phyloP scores from a whole-genome alignment of 2,888 invertebrate genomes.

The Ptilodon capucinus region DNA sequence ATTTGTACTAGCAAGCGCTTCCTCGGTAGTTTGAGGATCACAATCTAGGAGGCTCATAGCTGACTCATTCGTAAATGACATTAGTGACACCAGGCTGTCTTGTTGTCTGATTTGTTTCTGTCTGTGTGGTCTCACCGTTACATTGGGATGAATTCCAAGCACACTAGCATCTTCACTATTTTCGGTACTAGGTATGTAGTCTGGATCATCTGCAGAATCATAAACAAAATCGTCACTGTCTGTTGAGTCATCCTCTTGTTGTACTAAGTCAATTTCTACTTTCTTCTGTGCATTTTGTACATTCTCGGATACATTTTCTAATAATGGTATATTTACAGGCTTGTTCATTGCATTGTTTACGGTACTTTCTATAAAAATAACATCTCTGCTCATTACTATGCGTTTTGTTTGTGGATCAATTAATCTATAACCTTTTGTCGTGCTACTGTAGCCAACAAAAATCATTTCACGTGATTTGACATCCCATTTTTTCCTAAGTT shows the following conservation, averaged over 20 bases:
- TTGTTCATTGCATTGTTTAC: too few relatives aligned
- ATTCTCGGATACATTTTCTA: too few relatives aligned
- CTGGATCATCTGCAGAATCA: too few relatives aligned
- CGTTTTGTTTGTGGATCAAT: not conserved
- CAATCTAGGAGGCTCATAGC: too few relatives aligned
- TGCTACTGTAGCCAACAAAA: not conserved
- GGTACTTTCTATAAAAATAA: not conserved
- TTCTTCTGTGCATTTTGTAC: not conserved
- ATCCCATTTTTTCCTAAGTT: not conserved
- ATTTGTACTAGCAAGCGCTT: constrained; percentile 14
- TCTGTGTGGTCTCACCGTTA: too few relatives aligned
- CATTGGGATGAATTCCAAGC: too few relatives aligned
- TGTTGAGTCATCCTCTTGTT: not conserved
- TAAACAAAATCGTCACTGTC: too few relatives aligned
- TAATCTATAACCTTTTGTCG: not conserved
- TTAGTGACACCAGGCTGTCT: constrained; percentile 5
- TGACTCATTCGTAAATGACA: not conserved
- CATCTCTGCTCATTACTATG: not conserved
- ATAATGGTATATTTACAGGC: too few relatives aligned
- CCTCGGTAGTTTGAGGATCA: constrained; percentile 17
- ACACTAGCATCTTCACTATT: too few relatives aligned
- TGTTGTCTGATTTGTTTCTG: not conserved
- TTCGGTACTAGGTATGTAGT: too few relatives aligned
- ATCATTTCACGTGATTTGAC: not conserved
- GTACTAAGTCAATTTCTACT: not conserved